Evolutionary conservation across 1,140 invertebrate genomes (phyloP).

Genomic region (Drosophila lacteicornis): DNA sequence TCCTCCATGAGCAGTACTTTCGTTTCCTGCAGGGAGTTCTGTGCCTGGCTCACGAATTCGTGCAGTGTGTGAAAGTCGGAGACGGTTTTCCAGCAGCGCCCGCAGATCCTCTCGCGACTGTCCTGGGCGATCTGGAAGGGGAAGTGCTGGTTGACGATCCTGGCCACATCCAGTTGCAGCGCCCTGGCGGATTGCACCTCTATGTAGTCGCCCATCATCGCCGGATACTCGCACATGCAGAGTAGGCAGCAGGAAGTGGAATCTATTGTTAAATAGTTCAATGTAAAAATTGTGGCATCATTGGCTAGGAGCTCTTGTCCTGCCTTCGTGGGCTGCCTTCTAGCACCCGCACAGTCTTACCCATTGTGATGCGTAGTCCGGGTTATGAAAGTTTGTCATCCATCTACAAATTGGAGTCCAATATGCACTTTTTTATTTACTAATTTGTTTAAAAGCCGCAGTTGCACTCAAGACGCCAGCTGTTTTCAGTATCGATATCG

Average conservation of each 20-base stretch:
- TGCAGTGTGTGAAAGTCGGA: slow-evolving; percentile 70
- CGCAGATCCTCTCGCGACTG: slow-evolving; percentile 56
- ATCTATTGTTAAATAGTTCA: slow-evolving; percentile 9
- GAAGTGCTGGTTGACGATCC: slow-evolving; percentile 63
- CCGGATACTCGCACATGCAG: slow-evolving; percentile 64
- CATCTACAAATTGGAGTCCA: slow-evolving; percentile 19
- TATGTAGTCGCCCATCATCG: slow-evolving; percentile 37
- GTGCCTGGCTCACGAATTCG: slow-evolving; percentile 69
- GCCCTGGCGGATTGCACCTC: slow-evolving; percentile 50
- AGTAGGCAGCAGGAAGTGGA: slow-evolving; percentile 48
- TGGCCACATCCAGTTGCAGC: slow-evolving; percentile 46
- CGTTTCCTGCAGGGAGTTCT: slow-evolving; percentile 61
- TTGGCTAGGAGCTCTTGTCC: background rate
- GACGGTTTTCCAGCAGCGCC: slow-evolving; percentile 69
- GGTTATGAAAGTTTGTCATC: slow-evolving; percentile 11
- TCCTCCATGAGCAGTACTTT: slow-evolving; percentile 63
- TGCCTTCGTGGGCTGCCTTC: background rate
- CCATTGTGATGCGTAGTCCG: slow-evolving; percentile 22
- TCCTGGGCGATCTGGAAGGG: slow-evolving; percentile 41
- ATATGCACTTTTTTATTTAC: slow-evolving; percentile 40
- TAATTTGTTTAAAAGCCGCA: slow-evolving; percentile 45
- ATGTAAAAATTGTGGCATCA: slow-evolving; percentile 13
- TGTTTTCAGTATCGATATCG: slow-evolving; percentile 21
- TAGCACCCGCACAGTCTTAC: slow-evolving; percentile 1
- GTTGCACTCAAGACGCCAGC: slow-evolving; percentile 39